Evolutionary conservation across 30 jellyfish, hydroid and myxozoan species (phyloP).

Genomic region (Pelagia noctiluca): DNA sequence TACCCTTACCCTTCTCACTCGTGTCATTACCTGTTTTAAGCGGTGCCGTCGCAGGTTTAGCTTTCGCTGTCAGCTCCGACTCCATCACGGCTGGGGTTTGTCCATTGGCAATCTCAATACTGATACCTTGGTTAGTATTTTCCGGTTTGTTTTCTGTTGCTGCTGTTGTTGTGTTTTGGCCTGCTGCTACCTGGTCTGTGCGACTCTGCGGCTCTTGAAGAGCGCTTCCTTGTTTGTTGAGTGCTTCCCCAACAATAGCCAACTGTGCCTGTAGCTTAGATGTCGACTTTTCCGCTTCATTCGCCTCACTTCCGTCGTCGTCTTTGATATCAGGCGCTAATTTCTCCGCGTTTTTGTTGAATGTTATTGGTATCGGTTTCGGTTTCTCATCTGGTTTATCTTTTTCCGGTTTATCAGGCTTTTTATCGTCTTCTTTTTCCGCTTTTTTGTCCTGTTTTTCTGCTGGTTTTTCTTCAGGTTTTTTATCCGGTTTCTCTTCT

Average conservation of each 20-base stretch:
- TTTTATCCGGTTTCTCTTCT: constrained; percentile 29
- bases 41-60: not conserved
- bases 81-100: not conserved
- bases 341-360: constrained; percentile 33
- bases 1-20: not conserved
- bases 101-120: not conserved
- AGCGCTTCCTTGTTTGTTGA: constrained; percentile 5
- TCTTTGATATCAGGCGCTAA: constrained; percentile 53
- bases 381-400: constrained; percentile 30
- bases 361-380: constrained; percentile 46
- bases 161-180: constrained; percentile 4
- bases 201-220: constrained; percentile 42
- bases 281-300: constrained; percentile 8
- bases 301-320: constrained; percentile 9
- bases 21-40: constrained; percentile 44
- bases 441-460: constrained; percentile 9
- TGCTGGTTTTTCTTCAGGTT: constrained; percentile 27
- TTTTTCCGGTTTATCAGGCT: no score
- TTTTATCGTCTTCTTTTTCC: constrained; percentile 38
- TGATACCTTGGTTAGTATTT: not conserved
- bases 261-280: constrained; percentile 34
- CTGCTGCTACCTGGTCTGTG: constrained; percentile 12
- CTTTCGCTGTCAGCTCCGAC: not conserved
- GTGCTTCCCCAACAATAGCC: constrained; percentile 31
- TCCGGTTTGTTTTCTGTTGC: no score